Conservation (phyloP, 1,140 invertebrate genomes). For the Atta cephalotes region DNA sequence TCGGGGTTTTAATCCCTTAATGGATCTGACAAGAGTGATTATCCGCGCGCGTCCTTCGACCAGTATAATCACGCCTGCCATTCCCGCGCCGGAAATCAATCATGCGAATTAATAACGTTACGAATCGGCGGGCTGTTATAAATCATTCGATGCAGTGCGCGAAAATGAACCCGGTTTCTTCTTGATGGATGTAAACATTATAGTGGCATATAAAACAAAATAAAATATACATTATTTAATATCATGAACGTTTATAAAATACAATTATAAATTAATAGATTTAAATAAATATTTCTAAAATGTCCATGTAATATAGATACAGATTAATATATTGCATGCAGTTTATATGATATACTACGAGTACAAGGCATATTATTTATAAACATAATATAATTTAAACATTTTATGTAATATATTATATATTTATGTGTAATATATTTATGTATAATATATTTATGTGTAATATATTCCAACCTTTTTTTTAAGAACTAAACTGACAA, state of each 20-base stretch:
- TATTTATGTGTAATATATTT: background rate
- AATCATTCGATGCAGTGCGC: constrained; percentile 66
- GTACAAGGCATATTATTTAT: background rate
- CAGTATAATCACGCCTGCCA: constrained; percentile 66
- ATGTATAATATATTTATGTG: background rate
- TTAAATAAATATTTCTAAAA: constrained; percentile 26
- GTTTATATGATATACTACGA: background rate
- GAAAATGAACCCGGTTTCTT: constrained; percentile 66
- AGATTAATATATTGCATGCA: background rate
- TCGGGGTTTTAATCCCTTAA: constrained; percentile 63
- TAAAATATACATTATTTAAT: background rate
- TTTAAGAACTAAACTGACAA: constrained; percentile 10
- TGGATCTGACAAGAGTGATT: constrained; percentile 65
- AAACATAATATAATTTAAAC: background rate
- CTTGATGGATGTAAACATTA: constrained; percentile 37
- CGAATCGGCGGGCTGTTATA: constrained; percentile 70
- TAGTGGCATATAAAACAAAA: too few species aligned
- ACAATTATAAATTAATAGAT: background rate
- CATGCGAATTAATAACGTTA: constrained; percentile 73
- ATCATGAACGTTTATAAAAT: constrained; percentile 1
- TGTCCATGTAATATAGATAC: background rate
- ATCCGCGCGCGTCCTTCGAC: constrained; percentile 51
- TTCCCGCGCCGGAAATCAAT: constrained; percentile 68
- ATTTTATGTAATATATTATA: constrained; percentile 2
- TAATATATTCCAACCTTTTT: background rate